Evolutionary conservation across 2,797 vertebrate genomes (phyloP).

Genomic region (Xiphorhynchus erythropygius): DNA sequence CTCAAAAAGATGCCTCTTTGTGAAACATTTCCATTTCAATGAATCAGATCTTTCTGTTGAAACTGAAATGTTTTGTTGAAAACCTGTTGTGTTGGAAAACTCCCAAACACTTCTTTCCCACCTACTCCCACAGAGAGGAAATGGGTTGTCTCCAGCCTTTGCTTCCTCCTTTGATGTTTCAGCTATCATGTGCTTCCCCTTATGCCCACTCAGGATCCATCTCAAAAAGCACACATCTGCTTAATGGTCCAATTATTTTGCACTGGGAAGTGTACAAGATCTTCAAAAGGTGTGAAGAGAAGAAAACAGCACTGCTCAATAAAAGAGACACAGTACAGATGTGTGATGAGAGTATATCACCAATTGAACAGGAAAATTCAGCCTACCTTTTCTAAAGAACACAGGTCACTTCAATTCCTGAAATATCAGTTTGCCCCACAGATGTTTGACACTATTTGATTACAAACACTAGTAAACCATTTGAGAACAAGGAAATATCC

Average conservation of each 20-base stretch:
- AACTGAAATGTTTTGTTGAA: constrained; percentile 51
- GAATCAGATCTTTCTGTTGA: constrained; percentile 51
- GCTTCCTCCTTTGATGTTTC: neutral
- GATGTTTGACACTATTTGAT: neutral
- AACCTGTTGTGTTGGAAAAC: constrained; percentile 59
- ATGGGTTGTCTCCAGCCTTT: neutral
- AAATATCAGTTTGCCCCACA: neutral
- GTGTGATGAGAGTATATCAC: neutral
- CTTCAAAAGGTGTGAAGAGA: neutral
- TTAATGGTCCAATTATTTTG: neutral
- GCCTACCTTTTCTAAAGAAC: neutral
- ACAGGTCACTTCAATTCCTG: neutral
- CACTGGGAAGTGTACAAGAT: neutral
- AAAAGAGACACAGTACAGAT: neutral
- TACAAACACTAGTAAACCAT: neutral
- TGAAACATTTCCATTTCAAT: constrained; percentile 64
- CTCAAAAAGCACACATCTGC: neutral
- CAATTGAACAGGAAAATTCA: neutral
- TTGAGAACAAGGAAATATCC: neutral
- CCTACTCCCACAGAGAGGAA: constrained; percentile 4
- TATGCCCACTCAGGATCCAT: neutral
- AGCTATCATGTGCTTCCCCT: neutral
- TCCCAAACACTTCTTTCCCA: constrained; percentile 27
- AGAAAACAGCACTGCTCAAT: neutral
- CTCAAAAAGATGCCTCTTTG: constrained; percentile 43